Conservation (phyloP, 2,797 vertebrate genomes). For the Trematomus bernacchii region DNA sequence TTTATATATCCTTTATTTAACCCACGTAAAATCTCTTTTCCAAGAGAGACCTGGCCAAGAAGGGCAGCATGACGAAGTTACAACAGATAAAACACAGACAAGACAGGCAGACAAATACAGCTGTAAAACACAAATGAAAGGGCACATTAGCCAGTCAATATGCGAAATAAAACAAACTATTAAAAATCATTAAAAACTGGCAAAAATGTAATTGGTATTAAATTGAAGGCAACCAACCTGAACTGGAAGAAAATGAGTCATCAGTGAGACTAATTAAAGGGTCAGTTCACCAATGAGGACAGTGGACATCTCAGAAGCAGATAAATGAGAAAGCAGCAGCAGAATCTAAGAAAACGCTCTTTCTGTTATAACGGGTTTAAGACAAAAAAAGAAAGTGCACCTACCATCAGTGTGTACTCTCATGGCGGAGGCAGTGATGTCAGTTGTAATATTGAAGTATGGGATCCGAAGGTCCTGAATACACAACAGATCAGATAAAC, state of each 20-base stretch:
- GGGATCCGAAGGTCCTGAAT: slow-evolving; percentile 96
- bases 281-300: slow-evolving; percentile 1
- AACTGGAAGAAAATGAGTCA: slow-evolving; percentile 1
- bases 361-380: not conserved
- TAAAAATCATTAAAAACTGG: no score
- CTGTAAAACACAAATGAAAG: no score
- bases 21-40: no score
- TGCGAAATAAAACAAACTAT: no score
- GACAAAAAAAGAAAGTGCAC: slow-evolving; percentile 1
- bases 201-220: no score
- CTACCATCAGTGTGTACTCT: slow-evolving; percentile 95
- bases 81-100: no score
- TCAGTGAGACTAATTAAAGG: slow-evolving; percentile 11
- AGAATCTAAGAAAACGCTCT: not conserved
- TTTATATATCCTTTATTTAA: no score
- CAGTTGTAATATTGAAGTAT: slow-evolving; percentile 95
- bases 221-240: slow-evolving; percentile 7
- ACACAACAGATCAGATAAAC: slow-evolving; percentile 12
- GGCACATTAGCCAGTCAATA: no score
- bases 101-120: no score
- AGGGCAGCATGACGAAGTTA: no score
- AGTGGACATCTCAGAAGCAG: not conserved
- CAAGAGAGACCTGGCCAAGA: no score
- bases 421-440: slow-evolving; percentile 95
- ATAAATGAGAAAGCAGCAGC: not conserved